Conservation (phyloP, 2,797 vertebrate species). For the Poecilia picta region DNA sequence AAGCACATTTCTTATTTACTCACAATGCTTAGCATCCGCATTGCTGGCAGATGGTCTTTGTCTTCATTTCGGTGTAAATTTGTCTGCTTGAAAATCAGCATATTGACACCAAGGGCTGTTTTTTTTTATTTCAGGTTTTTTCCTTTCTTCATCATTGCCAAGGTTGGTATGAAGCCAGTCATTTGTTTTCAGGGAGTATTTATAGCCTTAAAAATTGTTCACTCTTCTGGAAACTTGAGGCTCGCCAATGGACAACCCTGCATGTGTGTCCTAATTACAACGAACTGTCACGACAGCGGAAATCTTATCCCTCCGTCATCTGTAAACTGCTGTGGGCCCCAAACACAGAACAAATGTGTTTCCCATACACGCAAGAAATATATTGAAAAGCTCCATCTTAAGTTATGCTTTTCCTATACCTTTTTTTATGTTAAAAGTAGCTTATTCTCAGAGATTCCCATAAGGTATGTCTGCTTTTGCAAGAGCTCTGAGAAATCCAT, state of each 20-base stretch:
- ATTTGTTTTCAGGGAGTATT: conserved; percentile 51
- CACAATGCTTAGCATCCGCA: background rate
- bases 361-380: conserved; percentile 12
- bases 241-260: conserved; percentile 17
- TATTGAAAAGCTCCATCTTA: conserved; percentile 26
- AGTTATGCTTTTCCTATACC: conserved; percentile 2
- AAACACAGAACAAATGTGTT: conserved; percentile 27
- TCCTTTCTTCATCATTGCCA: conserved; percentile 23
- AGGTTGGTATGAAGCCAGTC: conserved; percentile 35
- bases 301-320: conserved; percentile 51
- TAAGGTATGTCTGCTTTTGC: background rate
- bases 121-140: background rate
- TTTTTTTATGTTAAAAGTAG: conserved; percentile 9
- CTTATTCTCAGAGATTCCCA: conserved; percentile 2
- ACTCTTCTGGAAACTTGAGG: conserved; percentile 31
- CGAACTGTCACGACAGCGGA: conserved; percentile 20
- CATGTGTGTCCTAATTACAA: conserved; percentile 67
- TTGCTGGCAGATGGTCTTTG: conserved; percentile 35
- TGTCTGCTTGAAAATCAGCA: conserved; percentile 20
- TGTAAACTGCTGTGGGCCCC: conserved; percentile 33
- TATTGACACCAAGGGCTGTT: conserved; percentile 17
- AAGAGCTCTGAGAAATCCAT: background rate
- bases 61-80: conserved; percentile 10
- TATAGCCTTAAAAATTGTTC: conserved; percentile 46
- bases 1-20: conserved; percentile 12